These are phyloP conservation scores for Prostheceraeus crozeri DNA, from an alignment of 2,888 invertebrate species.

Conservation along the genomic window DNA sequence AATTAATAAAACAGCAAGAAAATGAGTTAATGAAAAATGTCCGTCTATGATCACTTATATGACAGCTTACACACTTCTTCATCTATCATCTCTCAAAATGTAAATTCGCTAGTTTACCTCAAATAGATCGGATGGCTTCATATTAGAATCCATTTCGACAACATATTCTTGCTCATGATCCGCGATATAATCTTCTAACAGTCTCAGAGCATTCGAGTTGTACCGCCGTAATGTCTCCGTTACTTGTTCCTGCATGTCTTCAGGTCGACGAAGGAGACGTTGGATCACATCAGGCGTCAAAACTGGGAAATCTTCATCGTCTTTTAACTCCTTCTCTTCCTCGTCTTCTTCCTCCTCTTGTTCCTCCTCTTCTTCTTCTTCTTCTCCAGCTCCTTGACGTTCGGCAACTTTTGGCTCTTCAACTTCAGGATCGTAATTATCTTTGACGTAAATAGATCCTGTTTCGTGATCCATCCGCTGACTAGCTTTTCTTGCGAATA, in stretches of 20 bases:
- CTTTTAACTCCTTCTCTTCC: conserved; percentile 46
- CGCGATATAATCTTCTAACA: conserved; percentile 56
- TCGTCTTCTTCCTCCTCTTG: conserved; percentile 48
- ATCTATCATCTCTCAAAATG: no score
- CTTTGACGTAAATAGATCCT: conserved; percentile 51
- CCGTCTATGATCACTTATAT: no score
- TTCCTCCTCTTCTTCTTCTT: conserved; percentile 47
- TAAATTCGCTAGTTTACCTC: no score
- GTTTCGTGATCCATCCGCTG: conserved; percentile 52
- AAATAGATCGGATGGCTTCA: conserved; percentile 46
- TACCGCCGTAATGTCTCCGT: conserved; percentile 48
- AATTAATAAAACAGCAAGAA: no score
- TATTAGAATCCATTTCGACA: conserved; percentile 55
- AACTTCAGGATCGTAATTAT: conserved; percentile 53
- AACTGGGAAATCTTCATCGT: conserved; percentile 44
- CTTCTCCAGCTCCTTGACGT: conserved; percentile 42
- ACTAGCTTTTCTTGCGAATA: conserved; percentile 48
- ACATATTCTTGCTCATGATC: conserved; percentile 55
- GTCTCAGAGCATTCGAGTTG: conserved; percentile 50
- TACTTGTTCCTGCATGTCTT: conserved; percentile 51
- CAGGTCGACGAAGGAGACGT: conserved; percentile 50
- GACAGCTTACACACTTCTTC: no score
- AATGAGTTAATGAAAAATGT: no score
- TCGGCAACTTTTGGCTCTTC: conserved; percentile 35
- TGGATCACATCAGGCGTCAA: conserved; percentile 51